These are phyloP conservation scores for Spisula subtruncata DNA, from an alignment of 2,888 invertebrate genomes.

Conservation along the genomic window DNA sequence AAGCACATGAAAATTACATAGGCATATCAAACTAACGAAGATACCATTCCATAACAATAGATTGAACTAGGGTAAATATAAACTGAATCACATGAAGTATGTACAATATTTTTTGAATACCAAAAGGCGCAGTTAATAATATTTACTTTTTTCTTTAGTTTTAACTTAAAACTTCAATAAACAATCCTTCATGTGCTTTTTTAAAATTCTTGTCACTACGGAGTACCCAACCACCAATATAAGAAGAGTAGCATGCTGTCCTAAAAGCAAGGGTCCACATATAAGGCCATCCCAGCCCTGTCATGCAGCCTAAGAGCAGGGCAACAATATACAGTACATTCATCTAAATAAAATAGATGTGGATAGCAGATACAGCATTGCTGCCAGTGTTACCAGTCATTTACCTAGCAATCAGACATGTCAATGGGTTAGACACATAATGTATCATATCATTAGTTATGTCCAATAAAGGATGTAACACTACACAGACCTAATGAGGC, in stretches of 20 bases:
- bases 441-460: too few species aligned
- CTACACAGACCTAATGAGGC: too few species aligned
- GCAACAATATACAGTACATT: slow-evolving; percentile 46
- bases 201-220: slow-evolving; percentile 9
- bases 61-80: not conserved
- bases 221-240: slow-evolving; percentile 43
- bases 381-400: not conserved
- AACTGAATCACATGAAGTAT: not conserved
- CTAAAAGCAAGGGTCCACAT: slow-evolving; percentile 52
- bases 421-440: too few species aligned
- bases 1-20: slow-evolving; percentile 19
- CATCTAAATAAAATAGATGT: slow-evolving; percentile 37
- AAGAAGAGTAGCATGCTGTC: slow-evolving; percentile 37
- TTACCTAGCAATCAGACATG: not conserved
- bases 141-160: too few species aligned
- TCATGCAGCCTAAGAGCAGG: slow-evolving; percentile 54
- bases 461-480: too few species aligned
- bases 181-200: slow-evolving; percentile 22
- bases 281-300: slow-evolving; percentile 42
- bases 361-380: not conserved
- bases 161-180: not conserved
- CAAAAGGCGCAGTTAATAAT: too few species aligned
- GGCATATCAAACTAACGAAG: not conserved
- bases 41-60: not conserved
- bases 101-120: too few species aligned